Evolutionary conservation across 2,113 vertebrate genomes (phyloP), one percentile per base, ranked within the genome.

Genomic region (Rhodinocichla rosea): DNA sequence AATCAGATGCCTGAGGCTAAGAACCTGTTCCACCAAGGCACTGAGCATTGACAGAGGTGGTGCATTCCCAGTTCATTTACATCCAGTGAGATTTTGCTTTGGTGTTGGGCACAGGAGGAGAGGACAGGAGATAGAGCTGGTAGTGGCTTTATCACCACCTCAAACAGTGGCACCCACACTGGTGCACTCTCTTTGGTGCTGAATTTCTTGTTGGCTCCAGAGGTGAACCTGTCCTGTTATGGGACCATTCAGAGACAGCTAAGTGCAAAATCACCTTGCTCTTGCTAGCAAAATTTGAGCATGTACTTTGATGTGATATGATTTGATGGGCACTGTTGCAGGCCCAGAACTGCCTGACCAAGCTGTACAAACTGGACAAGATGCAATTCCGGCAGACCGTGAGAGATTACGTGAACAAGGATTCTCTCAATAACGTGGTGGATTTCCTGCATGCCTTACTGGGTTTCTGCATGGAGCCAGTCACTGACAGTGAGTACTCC

Each of bases 401-500:
- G 98, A 98, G 99, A 92, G 99, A 99, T 94, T 99, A 99, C 74
- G 99, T 99, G 96, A 99, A 99, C 98, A 99, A 99, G 95, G 99
- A 99, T 96, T 99, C 99, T 49, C 99, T 99, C 94, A 99, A 99
- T 98, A 99, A 99, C 20, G 99, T 99, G 87, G 99, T 99, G 97
- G 99, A 99, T 98, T 99, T 99, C 98, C 98, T 99, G 85, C 99
- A 99, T 92, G 99, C 99, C 84, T 98, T 99, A 86, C 98, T 99
- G 97, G 99, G 99, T 96, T 99, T 99, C 98, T 99, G 99, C 96
- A 99, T 99, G 99, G 99, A 99, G 97, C 99, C 99, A 10, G 98
- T 99, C 94, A 99, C 99, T 60, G 99, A 99, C 97, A 99, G 99
- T 99, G 98, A 99, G 99, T 98, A 96, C 44, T 89, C 30, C 39